Evolutionary conservation across 35 echinoderm and acorn worm genomes (phyloP), one percentile per base, ranked within the genome.

Genomic region (Heliocidaris tuberculata): DNA sequence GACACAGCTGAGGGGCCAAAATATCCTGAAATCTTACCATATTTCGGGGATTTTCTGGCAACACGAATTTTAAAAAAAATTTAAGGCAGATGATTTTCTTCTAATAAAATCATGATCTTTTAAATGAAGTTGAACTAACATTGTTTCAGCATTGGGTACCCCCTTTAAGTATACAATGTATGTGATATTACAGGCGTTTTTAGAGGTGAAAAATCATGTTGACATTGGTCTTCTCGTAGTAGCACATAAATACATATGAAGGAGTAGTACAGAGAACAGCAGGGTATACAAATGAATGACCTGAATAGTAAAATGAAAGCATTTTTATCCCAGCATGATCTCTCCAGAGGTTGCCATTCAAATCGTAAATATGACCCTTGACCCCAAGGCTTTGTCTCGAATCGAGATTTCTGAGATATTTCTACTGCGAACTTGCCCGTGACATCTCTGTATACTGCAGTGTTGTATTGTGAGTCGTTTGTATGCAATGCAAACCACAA

Each of bases 341-440:
- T 29, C 65, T 78, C 65, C 21, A 78, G 65, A 78, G 65, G 65
- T 78, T 19, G 65, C 4, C 65, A 78, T 78, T 78, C 65, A 78
- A 78, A 78, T 78, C 65, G 65, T 78, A 78, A 78, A 78, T 78
- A 78, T 78, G 65, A 78, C 65, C 65, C 65, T 21, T 78, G 65
- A 78, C 65, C 65, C 17, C 65, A 8, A 78, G 21, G 65, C 65
- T 78, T 78, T 78, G 65, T 78, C 65, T 78, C 65, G 65, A 78
- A 7, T 78, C 21, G 27, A 27, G 4, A 27, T 78, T 11, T 13
- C 52, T 56, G 52, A 15, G 52, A 11, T 11, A 9, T 56, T 56
- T n/a, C 27, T 78, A 9, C 65, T 24, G 15, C 10, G 52, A 7
- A 2, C 27, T 78, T n/a, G 27, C 65, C 65, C 65, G 8, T 78